Percentiles rank a stretch among this genome's conserved stretches.
Conservation (phyloP, 1,140 invertebrate genomes). For the Phenacoccus solenopsis region DNA sequence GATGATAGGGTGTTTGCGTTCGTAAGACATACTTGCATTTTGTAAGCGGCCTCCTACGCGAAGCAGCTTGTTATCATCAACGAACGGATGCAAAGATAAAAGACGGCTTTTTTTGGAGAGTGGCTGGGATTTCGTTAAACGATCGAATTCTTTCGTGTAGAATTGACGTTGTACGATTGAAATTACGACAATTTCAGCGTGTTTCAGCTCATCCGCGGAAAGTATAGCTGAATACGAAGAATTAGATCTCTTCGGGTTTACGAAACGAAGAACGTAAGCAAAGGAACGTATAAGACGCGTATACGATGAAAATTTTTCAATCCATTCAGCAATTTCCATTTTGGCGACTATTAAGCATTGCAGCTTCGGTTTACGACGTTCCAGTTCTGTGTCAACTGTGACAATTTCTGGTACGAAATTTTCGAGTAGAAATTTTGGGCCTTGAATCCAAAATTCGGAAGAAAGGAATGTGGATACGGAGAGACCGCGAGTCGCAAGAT, state of each 20-base stretch:
- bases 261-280: not conserved
- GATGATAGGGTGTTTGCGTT: conserved; percentile 24
- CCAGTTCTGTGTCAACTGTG: not conserved
- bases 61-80: conserved; percentile 23
- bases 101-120: not conserved
- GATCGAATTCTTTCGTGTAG: conserved; percentile 6
- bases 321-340: not conserved
- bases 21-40: conserved; percentile 20
- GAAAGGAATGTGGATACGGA: not conserved
- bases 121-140: not conserved
- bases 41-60: conserved; percentile 25
- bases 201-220: not conserved
- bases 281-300: not conserved
- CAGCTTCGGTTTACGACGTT: not conserved
- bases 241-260: not conserved
- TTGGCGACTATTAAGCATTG: not conserved
- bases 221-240: not conserved
- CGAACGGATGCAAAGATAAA: conserved; percentile 21
- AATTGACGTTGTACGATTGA: not conserved
- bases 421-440: not conserved
- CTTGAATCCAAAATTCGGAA: not conserved
- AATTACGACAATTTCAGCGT: not conserved
- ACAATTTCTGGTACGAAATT: not conserved
- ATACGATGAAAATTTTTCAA: not conserved
- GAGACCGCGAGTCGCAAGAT: conserved; percentile 33